Base-by-base conservation (phyloP, 1,140 invertebrate species). In the Gryllus bimaculatus region DNA sequence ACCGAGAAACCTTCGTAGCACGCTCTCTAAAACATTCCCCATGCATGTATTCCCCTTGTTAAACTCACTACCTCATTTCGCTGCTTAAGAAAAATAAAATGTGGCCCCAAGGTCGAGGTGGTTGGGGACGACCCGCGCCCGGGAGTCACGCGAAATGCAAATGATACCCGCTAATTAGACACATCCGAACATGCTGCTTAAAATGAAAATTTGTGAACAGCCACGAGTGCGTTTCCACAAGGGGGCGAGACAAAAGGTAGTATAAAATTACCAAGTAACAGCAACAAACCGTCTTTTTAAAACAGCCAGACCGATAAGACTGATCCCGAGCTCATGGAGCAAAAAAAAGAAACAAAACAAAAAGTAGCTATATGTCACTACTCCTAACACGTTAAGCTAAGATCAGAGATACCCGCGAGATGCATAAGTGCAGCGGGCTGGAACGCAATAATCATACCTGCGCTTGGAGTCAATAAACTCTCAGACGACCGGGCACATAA, bases 31-130 rank as follows among this genome's bases (percentile, higher is more conserved):
- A 10, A 66, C 54, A 66, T 66, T 66, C 54, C 54, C 54, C 54
- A 66, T 66, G 54, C 54, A 66, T 66, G 54, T 66, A 66, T 66
- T 66, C 54, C 54, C 18, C 54, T 66, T 66, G 54, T 66, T 66
- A 66, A 66, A 18, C 54, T 66, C 54, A 66, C 18, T 66, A 39
- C 26, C 26, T 39, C 26, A 39, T 39, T 39, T 39, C 26, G 26
- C 26, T 39, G 10, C 54, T 13, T 66, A 66, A 66, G 10, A 66
- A 18, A 66, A 66, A 66, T 66, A 66, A 66, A 66, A 66, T 66
- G 54, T 66, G 54, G 10, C 18, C 54, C 54, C 54, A 66, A 66
- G 54, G 54, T 66, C 54, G 18, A 18, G 10, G 2, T 18, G 54
- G 18, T 10, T 13, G 54, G 10, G 18, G 54, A 66, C 10, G 54